Base-by-base conservation (phyloP, 2,113 vertebrate species). In the Mirza zaza region DNA sequence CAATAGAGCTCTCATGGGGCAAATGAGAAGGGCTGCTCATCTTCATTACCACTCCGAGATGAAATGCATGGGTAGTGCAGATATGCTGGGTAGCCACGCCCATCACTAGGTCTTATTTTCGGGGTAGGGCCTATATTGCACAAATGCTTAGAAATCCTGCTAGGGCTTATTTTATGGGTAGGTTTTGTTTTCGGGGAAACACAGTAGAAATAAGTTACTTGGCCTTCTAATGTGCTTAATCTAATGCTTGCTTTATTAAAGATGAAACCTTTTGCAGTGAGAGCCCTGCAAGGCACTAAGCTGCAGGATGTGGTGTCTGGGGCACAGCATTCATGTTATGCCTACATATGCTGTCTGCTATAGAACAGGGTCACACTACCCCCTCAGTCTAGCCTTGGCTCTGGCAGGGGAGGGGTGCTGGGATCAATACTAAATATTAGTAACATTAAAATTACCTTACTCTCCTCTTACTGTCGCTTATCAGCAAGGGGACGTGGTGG, bases 221-320 rank as follows among this genome's bases (percentile, higher is more conserved):
- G 88, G 88, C 59, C 82, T 94, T 88, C 45, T 4, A 86, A 95
- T 52, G 52, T 94, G 59, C n/a, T 90, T 76, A 45, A 92, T 85
- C 84, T 71, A 87, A 88, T 73, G 95, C 71, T 93, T 95, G 61
- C 79, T 82, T 93, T 88, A 93, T 93, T 91, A 61, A 90, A 94
- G 57, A 95, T 93, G 89, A 94, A 85, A 90, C 90, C 36, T 80
- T 81, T 73, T 52, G 42, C 17, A 6, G 39, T 32, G 73, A 84
- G 50, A 81, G 45, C 29, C 63, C 73, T 55, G 25, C 42, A 6
- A 5, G 8, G 73, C 90, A 48, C 39, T 50, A 32, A n/a, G 80
- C 17, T 20, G 10, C 90, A 48, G 57, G 10, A 20, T 48, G 42
- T 57, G 59, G 42, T 63, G 13, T 9, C 13, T 42, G 45, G 52